Base-by-base conservation (phyloP, 2,797 vertebrate genomes). In the Chelon labrosus region DNA sequence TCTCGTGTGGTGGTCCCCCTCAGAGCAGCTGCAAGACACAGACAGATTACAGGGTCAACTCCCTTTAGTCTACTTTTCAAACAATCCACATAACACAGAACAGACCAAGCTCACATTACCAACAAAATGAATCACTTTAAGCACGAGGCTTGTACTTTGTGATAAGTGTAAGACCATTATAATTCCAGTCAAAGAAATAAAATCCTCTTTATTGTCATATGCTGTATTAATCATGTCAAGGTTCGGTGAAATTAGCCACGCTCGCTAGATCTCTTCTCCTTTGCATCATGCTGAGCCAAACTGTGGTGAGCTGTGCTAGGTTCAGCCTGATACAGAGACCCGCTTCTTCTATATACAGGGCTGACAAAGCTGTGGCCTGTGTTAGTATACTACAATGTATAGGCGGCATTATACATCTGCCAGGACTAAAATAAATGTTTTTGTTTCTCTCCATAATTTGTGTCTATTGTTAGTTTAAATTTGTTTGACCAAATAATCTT, bases 1-100 rank as follows among this genome's bases (percentile, higher is more conserved):
- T 97, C 95, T 82, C 95, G 95, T 62, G 96, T 97, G 86, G 97
- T 97, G 86, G 97, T 95, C 35, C 97, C 96, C 87, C 94, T 94
- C 83, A 97, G 93, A 68, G 94, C 77, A 53, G 97, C 97, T 99
- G 85, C 53, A 85, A 87, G 53, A 89, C 9, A 89, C 9, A 89
- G 52, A 65, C 59, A 78, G 69, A 71, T 81, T 67, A 80, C 53
- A 68, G 61, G 67, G 72, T 82, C 73, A 78, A 27, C 42, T 70
- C 71, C 59, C 78, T 71, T 68, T 42, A 14, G 65, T 82, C 22
- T 51, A 31, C 69, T 75, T 85, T 85, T 85, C 72, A 89, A 86
- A 86, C 80, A 87, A 74, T 27, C 63, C 51, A 37, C 35, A 55
- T 42, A 83, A 88, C 81, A 83, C 70, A 78, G 25, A 83, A 71